Percentiles rank a stretch among this genome's conserved stretches.
Evolutionary conservation across 2,888 invertebrate genomes (phyloP).

Genomic region (Pachliopta kotzebuea): DNA sequence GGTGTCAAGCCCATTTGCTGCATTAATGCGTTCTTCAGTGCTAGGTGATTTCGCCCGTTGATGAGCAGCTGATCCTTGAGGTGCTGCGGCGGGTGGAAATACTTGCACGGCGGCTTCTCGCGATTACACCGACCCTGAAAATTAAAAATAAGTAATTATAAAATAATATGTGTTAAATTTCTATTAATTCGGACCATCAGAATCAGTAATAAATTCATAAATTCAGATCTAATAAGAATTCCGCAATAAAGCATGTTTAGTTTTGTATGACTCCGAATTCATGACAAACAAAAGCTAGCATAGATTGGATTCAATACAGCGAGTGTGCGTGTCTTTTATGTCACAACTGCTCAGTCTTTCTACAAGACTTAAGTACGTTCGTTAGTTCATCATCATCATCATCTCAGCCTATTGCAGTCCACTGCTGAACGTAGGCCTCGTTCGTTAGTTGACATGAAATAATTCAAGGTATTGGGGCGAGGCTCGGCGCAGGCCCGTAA

Average conservation of each 20-base stretch:
- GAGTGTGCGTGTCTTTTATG: conserved; percentile 60
- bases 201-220: not conserved
- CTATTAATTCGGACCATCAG: not conserved
- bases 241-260: not conserved
- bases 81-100: conserved; percentile 99
- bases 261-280: not conserved
- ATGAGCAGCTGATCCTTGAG: conserved; percentile 99
- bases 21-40: conserved; percentile 98
- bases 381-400: too few relatives aligned
- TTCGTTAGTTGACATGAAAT: conserved; percentile 43
- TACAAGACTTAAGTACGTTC: conserved; percentile 49
- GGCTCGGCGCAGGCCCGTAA: conserved; percentile 41
- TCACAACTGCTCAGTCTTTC: conserved; percentile 54
- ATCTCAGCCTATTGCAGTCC: too few relatives aligned
- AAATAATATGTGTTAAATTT: not conserved
- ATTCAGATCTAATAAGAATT: not conserved
- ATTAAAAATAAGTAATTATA: conserved; percentile 40
- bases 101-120: conserved; percentile 99
- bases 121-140: conserved; percentile 99
- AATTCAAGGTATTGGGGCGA: conserved; percentile 53
- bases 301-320: conserved; percentile 56
- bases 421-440: too few relatives aligned
- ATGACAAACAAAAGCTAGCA: conserved; percentile 36
- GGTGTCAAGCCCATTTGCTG: conserved; percentile 97
- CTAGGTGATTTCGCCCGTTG: conserved; percentile 99